Evolutionary conservation across 1,140 invertebrate species (phyloP), one percentile per base, ranked within the genome.

Genomic region (Orussus abietinus): DNA sequence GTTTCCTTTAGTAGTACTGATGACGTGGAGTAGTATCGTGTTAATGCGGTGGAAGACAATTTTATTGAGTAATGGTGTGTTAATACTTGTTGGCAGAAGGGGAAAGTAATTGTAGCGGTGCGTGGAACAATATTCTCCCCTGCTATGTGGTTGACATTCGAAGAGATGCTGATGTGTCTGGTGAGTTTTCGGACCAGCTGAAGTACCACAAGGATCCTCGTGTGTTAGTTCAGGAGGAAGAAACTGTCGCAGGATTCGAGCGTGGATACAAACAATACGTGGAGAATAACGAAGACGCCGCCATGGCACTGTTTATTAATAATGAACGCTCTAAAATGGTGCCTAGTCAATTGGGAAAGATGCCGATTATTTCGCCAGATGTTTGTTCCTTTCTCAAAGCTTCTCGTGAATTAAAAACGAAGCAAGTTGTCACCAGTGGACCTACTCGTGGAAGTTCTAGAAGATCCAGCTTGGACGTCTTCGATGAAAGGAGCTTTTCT

Each of bases 101-200:
- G n/a, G 15, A 18, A 13, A 20, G 14, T n/a, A 3, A 17, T 36
- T 36, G 17, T 12, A 18, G 6, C 5, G 52, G 52, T 12, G 28
- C 36, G 0, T 52, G 52, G 52, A 52, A 52, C 43, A 49, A 44
- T 28, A 5, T 31, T 6, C 25, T 55, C n/a, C 49, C 49, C 0
- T 55, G 52, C 35, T 55, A 55, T 47, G 46, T 55, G 10, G 34
- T 52, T 7, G 49, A 49, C 1, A 33, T 42, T 13, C 13, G 29
- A 4, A 20, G 12, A 9, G 18, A 15, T 10, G 18, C 21, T n/a
- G 34, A 36, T 36, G 34, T 15, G 3, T 11, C 5, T 25, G 15
- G 7, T 10, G 18, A 28, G 15, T 18, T 31, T 30, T 13, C 38
- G 28, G 38, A 41, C 12, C 10, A 14, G 4, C 9, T 30, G 10